phyloP scores from a whole-genome alignment of 1,140 invertebrate species.

The Tenebrio molitor region DNA sequence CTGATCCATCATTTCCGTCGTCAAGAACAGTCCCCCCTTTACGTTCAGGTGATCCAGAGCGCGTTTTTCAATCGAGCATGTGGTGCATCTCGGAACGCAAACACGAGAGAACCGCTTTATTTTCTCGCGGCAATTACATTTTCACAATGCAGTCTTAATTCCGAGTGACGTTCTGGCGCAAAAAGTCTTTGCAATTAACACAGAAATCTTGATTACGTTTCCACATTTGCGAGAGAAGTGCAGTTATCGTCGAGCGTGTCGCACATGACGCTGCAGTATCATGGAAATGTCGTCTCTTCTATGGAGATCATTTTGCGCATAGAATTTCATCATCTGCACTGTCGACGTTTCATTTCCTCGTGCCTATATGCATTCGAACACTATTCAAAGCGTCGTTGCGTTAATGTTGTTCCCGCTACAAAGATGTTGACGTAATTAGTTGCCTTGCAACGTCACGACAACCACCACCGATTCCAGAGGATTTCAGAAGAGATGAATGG shows the following conservation, averaged over 20 bases:
- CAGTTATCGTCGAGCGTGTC: slow-evolving; percentile 30
- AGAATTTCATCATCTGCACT: slow-evolving; percentile 27
- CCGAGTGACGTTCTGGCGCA: not conserved
- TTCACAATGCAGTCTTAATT: too few relatives aligned
- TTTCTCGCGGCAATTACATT: too few relatives aligned
- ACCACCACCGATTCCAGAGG: too few relatives aligned
- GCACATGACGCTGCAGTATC: not conserved
- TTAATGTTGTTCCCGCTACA: not conserved
- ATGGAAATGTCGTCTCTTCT: slow-evolving; percentile 22
- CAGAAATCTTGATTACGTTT: slow-evolving; percentile 33
- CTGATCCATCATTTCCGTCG: slow-evolving; percentile 6
- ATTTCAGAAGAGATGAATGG: too few relatives aligned
- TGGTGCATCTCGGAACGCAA: too few relatives aligned
- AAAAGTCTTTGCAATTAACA: slow-evolving; percentile 37
- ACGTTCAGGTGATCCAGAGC: too few relatives aligned
- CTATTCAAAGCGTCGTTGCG: slow-evolving; percentile 1
- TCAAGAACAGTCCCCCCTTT: not conserved
- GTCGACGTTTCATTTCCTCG: slow-evolving; percentile 30
- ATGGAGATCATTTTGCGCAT: slow-evolving; percentile 20
- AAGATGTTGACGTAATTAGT: slow-evolving; percentile 17
- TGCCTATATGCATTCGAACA: slow-evolving; percentile 29
- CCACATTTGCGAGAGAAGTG: slow-evolving; percentile 3
- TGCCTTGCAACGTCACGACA: not conserved
- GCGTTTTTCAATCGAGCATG: too few relatives aligned
- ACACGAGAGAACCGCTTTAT: too few relatives aligned